Conservation (phyloP, 1,140 invertebrate species). For the Coenobita brevimanus region DNA sequence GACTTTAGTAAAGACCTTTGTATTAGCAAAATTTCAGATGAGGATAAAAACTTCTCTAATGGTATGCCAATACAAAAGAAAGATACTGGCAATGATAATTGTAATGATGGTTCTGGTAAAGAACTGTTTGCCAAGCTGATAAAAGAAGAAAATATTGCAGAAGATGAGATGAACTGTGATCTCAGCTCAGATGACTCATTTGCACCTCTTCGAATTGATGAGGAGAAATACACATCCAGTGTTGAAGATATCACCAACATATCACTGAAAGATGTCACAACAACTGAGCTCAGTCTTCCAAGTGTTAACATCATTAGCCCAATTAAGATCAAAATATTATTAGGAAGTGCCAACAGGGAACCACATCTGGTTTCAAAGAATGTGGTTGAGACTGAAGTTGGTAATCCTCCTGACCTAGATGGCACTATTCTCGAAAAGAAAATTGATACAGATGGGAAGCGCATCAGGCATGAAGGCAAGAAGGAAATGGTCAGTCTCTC, state of each 20-base stretch:
- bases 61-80: not conserved
- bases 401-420: no score
- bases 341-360: conserved; percentile 30
- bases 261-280: not conserved
- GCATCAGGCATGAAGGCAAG: no score
- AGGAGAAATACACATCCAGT: conserved; percentile 15
- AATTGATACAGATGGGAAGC: no score
- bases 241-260: not conserved
- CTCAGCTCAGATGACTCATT: conserved; percentile 50
- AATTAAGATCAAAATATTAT: conserved; percentile 51
- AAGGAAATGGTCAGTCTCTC: no score
- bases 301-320: conserved; percentile 59
- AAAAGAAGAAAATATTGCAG: conserved; percentile 31
- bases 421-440: no score
- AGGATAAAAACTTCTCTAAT: not conserved
- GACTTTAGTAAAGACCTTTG: conserved; percentile 58
- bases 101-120: conserved; percentile 5
- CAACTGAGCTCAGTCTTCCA: conserved; percentile 30
- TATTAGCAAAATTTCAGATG: conserved; percentile 35
- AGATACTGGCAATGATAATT: not conserved
- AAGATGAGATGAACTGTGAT: conserved; percentile 25
- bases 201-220: conserved; percentile 47
- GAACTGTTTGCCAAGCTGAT: conserved; percentile 52
- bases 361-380: not conserved
- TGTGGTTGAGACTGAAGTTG: not conserved